phyloP scores from a whole-genome alignment of 2,797 vertebrate species.

The Selene dorsalis region DNA sequence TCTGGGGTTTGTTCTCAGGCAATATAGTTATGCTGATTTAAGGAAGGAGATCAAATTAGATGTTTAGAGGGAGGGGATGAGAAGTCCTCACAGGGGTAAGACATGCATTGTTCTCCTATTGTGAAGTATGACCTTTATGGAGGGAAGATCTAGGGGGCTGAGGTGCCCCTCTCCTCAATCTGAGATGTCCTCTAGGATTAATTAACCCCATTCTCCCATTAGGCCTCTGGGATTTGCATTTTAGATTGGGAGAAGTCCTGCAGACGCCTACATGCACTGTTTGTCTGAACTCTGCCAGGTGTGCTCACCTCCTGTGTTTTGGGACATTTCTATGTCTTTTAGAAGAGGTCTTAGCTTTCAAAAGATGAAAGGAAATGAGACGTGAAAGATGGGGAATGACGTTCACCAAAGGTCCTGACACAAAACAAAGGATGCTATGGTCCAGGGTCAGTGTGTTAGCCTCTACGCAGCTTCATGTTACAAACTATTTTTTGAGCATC shows the following conservation, averaged over 20 bases:
- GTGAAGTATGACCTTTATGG: slow-evolving; percentile 80
- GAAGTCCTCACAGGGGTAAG: slow-evolving; percentile 64
- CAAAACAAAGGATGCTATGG: neutral
- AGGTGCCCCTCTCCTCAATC: slow-evolving; percentile 62
- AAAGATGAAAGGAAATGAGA: neutral
- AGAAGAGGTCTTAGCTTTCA: neutral
- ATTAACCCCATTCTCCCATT: slow-evolving; percentile 79
- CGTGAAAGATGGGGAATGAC: neutral
- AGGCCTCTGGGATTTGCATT: slow-evolving; percentile 68
- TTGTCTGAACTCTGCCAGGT: slow-evolving; percentile 61
- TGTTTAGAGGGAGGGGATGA: slow-evolving; percentile 65
- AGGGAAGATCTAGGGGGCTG: slow-evolving; percentile 63
- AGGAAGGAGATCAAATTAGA: slow-evolving; percentile 73
- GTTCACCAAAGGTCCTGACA: neutral
- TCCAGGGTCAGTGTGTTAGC: neutral
- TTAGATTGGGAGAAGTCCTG: slow-evolving; percentile 51
- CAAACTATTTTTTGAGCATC: neutral
- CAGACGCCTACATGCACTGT: slow-evolving; percentile 7
- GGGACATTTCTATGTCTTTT: neutral
- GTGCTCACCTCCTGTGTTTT: slow-evolving; percentile 17
- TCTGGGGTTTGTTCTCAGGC: slow-evolving; percentile 66
- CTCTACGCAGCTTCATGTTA: neutral
- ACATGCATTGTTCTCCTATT: slow-evolving; percentile 67
- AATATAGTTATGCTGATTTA: slow-evolving; percentile 69
- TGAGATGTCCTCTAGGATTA: slow-evolving; percentile 76